Evolutionary conservation across 2,797 vertebrate genomes (phyloP).

Genomic region (Propithecus perrieri): DNA sequence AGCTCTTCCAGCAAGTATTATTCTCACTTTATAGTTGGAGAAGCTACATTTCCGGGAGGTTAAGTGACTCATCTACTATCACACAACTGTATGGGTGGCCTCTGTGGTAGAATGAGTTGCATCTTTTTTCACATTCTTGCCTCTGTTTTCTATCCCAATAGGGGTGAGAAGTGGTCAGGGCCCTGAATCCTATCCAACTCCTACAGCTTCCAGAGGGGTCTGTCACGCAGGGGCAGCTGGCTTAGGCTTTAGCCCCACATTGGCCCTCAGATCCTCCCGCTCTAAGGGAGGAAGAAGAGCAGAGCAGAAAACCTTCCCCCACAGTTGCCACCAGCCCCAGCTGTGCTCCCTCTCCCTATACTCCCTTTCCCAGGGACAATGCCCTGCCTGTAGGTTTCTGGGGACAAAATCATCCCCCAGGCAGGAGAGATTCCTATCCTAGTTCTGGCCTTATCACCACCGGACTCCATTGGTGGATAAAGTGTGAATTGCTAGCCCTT

Average conservation of each 20-base stretch:
- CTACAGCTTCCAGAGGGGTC: too few species aligned
- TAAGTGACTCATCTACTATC: background rate
- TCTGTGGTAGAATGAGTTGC: background rate
- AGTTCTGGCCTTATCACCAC: background rate
- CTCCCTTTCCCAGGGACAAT: background rate
- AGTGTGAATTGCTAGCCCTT: background rate
- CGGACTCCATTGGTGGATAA: background rate
- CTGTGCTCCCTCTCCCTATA: too few species aligned
- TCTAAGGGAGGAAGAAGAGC: background rate
- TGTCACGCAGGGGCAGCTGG: background rate
- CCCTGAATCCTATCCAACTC: background rate
- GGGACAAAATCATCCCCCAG: background rate
- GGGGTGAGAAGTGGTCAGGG: background rate
- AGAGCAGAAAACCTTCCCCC: background rate
- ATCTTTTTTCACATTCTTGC: background rate
- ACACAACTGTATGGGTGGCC: background rate
- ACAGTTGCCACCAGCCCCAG: background rate
- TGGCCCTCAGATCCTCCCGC: background rate
- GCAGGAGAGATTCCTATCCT: background rate
- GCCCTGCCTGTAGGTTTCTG: background rate
- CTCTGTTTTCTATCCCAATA: background rate
- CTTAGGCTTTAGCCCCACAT: background rate
- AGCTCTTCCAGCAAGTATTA: background rate
- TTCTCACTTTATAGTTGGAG: background rate
- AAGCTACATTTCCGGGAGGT: background rate